A percentile compares a stretch with the other conserved stretches of the same genome.
Evolutionary conservation across 2,113 vertebrate species (phyloP).

Genomic region (Misgurnus anguillicaudatus): DNA sequence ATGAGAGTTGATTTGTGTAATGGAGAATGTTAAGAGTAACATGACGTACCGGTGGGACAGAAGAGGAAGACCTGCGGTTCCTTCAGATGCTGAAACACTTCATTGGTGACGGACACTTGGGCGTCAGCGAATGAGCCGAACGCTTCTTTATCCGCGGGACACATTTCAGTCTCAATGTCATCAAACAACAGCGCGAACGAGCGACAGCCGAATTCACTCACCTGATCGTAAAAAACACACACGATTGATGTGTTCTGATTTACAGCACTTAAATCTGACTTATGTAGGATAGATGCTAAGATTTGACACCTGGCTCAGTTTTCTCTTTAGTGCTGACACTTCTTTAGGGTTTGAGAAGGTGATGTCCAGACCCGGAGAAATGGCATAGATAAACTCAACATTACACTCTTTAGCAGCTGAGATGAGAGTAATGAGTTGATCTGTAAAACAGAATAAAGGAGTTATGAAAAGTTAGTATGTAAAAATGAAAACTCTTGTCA

Average conservation of each 20-base stretch:
- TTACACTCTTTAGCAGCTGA: constrained; percentile 84
- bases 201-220: constrained; percentile 90
- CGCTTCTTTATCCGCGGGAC: constrained; percentile 90
- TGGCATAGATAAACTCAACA: constrained; percentile 95
- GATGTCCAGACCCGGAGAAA: constrained; percentile 95
- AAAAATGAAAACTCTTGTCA: too few relatives aligned
- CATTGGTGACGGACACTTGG: constrained; percentile 91
- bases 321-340: constrained; percentile 87
- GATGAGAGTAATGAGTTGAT: constrained; percentile 89
- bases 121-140: constrained; percentile 96
- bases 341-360: constrained; percentile 98
- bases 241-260: not conserved
- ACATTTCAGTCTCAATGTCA: constrained; percentile 97
- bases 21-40: not conserved
- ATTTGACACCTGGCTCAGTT: constrained; percentile 83
- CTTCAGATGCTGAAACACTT: constrained; percentile 88
- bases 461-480: too few relatives aligned
- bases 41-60: constrained; percentile 89
- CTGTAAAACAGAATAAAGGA: constrained; percentile 70
- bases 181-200: constrained; percentile 97
- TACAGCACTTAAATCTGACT: too few relatives aligned
- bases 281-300: too few relatives aligned
- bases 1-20: not conserved
- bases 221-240: constrained; percentile 68
- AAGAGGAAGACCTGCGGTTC: constrained; percentile 93